phyloP scores from a whole-genome alignment of 1,140 invertebrate genomes.

The Planococcus citri region DNA sequence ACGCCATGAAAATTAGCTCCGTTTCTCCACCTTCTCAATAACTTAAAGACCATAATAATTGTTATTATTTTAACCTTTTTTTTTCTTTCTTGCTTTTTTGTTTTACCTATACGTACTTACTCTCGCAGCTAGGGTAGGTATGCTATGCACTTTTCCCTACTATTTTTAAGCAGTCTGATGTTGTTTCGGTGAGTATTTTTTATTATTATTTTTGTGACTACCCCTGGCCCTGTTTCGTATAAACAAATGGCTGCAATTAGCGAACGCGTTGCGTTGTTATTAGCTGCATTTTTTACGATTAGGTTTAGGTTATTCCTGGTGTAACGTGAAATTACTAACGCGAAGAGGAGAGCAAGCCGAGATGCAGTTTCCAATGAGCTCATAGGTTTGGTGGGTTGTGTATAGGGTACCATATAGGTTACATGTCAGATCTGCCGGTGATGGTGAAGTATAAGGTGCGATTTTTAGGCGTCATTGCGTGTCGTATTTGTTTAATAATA shows the following conservation, averaged over 20 bases:
- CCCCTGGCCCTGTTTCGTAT: background rate
- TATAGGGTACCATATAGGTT: no score
- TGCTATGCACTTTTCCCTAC: constrained; percentile 9
- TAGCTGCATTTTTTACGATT: constrained; percentile 12
- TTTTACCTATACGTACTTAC: background rate
- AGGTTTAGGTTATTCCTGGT: background rate
- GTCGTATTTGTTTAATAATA: no score
- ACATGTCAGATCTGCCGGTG: background rate
- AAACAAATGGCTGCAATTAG: constrained; percentile 10
- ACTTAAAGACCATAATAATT: constrained; percentile 10
- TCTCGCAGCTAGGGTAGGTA: background rate
- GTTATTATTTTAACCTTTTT: constrained; percentile 14
- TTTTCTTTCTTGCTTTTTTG: no score
- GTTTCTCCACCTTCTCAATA: background rate
- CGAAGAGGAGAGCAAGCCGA: no score
- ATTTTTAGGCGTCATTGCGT: background rate
- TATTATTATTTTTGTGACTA: constrained; percentile 9
- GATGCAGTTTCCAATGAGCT: no score
- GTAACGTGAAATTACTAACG: no score
- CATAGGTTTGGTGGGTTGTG: no score
- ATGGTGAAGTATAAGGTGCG: no score
- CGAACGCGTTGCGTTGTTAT: constrained; percentile 5
- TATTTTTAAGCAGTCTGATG: constrained; percentile 10
- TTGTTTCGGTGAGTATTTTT: background rate
- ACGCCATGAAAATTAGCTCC: constrained; percentile 13